Evolutionary conservation across 2,113 vertebrate genomes (phyloP).

Genomic region (Crotalus tigris): DNA sequence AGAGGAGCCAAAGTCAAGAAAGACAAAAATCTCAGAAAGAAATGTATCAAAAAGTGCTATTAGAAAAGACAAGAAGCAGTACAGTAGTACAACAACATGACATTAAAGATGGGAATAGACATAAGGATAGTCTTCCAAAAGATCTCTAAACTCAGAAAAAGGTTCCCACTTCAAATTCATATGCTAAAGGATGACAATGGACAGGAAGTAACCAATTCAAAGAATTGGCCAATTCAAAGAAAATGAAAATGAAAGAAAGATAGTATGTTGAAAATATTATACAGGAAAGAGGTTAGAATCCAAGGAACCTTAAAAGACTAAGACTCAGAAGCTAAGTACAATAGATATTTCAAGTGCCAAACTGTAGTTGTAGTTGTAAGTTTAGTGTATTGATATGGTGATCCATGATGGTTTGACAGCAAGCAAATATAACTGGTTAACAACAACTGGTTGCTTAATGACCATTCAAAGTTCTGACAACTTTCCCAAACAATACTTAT

Average conservation of each 20-base stretch:
- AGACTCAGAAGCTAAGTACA: not conserved
- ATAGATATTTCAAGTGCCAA: not conserved
- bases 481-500: not conserved
- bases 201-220: not conserved
- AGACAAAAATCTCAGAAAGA: not conserved
- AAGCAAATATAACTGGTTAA: not conserved
- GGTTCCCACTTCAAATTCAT: not conserved
- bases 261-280: not conserved
- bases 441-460: not conserved
- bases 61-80: not conserved
- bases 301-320: not conserved
- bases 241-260: not conserved
- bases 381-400: not conserved
- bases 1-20: not conserved
- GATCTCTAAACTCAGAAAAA: not conserved
- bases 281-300: not conserved
- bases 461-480: not conserved
- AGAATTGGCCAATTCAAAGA: not conserved
- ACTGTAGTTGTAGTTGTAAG: not conserved
- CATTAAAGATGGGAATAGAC: not conserved
- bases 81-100: not conserved
- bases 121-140: not conserved
- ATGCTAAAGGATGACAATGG: not conserved
- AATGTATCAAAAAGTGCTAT: not conserved
- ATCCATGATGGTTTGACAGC: not conserved